Evolutionary conservation across 1,140 invertebrate species (phyloP), one percentile per base, ranked within the genome.

Genomic region (Drosophila rufa): DNA sequence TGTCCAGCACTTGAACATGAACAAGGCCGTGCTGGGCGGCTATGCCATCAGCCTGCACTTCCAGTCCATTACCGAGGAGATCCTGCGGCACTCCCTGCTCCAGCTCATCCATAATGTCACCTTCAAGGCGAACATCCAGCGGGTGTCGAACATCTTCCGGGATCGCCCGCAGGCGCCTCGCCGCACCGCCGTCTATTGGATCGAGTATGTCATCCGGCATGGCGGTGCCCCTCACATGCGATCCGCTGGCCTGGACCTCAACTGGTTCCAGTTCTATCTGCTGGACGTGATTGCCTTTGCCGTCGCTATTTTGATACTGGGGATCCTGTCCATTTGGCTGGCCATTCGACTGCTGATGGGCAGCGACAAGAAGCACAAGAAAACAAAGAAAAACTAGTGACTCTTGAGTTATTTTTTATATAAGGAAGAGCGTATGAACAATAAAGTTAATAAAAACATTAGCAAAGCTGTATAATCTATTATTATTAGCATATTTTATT

Each of bases 191-290:
- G 76, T 95, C 45, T 95, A 93, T 75, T 96, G 95, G 95, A 94
- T 94, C 5, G 95, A 96, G 73, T 95, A 94, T 68, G 95, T 95
- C 5, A 94, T 95, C 4, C 90, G 94, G 11, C 93, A 96, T 79
- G 93, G 94, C 48, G 95, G 93, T 74, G 95, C 94, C 33, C 92
- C 75, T 43, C 94, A 94, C 93, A 93, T 95, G 71, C 93, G 94
- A 47, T 94, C 94, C 1, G 92, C 94, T 4, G 95, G 94, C 0
- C 19, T 82, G 14, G 85, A 90, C 38, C 93, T 95, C 59, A 94
- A 94, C 12, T 94, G 94, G 75, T 95, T 95, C 86, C 94, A 95
- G 74, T 95, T 95, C 89, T 93, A 94, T 40, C 84, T 95, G 46
- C 86, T 96, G 6, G 95, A 96, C 89, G 94, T 96, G 4, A 79